Evolutionary conservation across 2,797 vertebrate genomes (phyloP).

Genomic region (Hoplostethus atlanticus): DNA sequence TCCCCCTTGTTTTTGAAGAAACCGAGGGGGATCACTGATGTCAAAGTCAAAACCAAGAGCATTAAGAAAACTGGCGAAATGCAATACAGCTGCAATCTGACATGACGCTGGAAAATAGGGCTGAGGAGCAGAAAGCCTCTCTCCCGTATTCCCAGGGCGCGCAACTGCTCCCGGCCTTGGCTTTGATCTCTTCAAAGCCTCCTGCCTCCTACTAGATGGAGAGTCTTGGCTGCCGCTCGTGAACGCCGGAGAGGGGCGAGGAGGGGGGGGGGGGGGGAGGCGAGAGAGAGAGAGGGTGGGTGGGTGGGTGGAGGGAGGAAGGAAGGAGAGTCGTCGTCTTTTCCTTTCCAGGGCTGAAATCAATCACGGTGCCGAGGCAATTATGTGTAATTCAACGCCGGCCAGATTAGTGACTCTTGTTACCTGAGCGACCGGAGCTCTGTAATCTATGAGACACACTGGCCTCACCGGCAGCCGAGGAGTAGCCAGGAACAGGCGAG

Average conservation of each 20-base stretch:
- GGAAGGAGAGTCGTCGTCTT: slow-evolving; percentile 45
- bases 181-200: slow-evolving; percentile 99
- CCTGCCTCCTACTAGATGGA: slow-evolving; percentile 99
- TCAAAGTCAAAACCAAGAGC: slow-evolving; percentile 99
- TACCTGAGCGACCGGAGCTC: slow-evolving; percentile 93
- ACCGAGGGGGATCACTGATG: slow-evolving; percentile 93
- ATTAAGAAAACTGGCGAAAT: slow-evolving; percentile 98
- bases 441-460: slow-evolving; percentile 78
- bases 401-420: slow-evolving; percentile 96
- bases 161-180: slow-evolving; percentile 99
- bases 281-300: neutral
- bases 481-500: slow-evolving; percentile 81
- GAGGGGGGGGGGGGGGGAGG: slow-evolving; percentile 52
- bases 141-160: slow-evolving; percentile 98
- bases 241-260: slow-evolving; percentile 86
- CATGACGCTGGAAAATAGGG: slow-evolving; percentile 98
- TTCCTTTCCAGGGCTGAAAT: slow-evolving; percentile 94
- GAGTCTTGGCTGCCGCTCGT: slow-evolving; percentile 98
- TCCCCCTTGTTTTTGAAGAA: slow-evolving; percentile 85
- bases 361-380: slow-evolving; percentile 97
- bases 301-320: slow-evolving; percentile 49
- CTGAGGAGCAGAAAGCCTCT: slow-evolving; percentile 96
- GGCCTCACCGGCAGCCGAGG: slow-evolving; percentile 60
- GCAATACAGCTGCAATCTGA: slow-evolving; percentile 99
- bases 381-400: slow-evolving; percentile 98